Percentiles rank a stretch among this genome's conserved stretches.
phyloP scores from a whole-genome alignment of 2,888 invertebrate species.

The Pseudanteris insignis region DNA sequence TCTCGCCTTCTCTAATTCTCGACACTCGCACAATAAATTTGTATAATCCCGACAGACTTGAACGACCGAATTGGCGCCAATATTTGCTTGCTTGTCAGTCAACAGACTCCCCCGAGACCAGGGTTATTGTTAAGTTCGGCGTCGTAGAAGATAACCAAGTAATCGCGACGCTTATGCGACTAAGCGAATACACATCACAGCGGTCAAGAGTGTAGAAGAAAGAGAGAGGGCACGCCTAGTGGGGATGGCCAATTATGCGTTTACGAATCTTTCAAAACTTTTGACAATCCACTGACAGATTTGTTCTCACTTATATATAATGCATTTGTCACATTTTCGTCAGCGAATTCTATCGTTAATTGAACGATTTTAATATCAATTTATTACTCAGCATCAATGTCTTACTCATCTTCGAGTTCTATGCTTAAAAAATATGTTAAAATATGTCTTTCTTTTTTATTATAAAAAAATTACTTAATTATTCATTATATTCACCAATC shows the following conservation, averaged over 20 bases:
- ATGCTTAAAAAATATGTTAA: too few relatives aligned
- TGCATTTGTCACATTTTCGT: too few relatives aligned
- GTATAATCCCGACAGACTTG: conserved; percentile 3
- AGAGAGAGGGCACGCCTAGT: conserved; percentile 38
- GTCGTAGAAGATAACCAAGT: conserved; percentile 46
- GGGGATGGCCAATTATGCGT: conserved; percentile 44
- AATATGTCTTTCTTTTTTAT: too few relatives aligned
- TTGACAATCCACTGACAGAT: too few relatives aligned
- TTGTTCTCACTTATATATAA: too few relatives aligned
- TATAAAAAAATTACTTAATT: too few relatives aligned
- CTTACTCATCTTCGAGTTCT: background rate
- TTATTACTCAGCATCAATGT: background rate
- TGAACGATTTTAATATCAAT: background rate
- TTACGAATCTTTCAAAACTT: conserved; percentile 42
- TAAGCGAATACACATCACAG: conserved; percentile 40
- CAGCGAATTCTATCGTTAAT: too few relatives aligned
- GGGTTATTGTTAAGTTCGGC: conserved; percentile 23
- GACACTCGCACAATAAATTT: conserved; percentile 2
- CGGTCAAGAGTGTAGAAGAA: conserved; percentile 37
- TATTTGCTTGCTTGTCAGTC: background rate
- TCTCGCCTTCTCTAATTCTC: background rate
- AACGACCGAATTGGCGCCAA: background rate
- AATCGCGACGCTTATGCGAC: conserved; percentile 47
- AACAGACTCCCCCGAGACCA: conserved; percentile 1
- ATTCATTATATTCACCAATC: too few relatives aligned